phyloP scores from a whole-genome alignment of 92 coral and sea anemone genomes.

The Blastomussa wellsi region DNA sequence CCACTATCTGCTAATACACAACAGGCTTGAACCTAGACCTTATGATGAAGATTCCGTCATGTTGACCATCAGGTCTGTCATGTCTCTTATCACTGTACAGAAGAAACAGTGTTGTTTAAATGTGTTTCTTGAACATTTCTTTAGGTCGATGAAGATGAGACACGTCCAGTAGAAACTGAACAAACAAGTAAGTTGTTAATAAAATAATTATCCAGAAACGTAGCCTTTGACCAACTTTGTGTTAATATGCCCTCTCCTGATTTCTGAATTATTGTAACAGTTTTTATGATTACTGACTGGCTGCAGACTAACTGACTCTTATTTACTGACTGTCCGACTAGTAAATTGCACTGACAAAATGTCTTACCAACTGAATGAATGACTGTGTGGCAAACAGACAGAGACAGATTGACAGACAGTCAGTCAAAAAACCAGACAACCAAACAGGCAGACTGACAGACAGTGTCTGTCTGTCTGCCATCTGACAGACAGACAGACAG shows the following conservation, averaged over 20 bases:
- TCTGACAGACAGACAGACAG: background rate
- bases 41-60: background rate
- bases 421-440: background rate
- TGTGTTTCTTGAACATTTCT: background rate
- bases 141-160: conserved; percentile 6
- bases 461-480: background rate
- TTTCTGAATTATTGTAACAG: background rate
- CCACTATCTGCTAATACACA: no score
- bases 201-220: no score
- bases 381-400: background rate
- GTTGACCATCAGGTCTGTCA: background rate
- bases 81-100: background rate
- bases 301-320: background rate
- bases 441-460: background rate
- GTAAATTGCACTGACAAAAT: no score
- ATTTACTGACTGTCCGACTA: background rate
- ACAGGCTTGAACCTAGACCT: background rate
- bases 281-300: background rate
- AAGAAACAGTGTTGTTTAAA: background rate
- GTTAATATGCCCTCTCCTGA: background rate
- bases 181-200: conserved; percentile 7
- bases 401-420: background rate
- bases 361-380: background rate
- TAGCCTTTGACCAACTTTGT: no score
- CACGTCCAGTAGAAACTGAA: background rate